Conservation (phyloP, 2,113 vertebrate genomes). For the Tachysurus vachellii region DNA sequence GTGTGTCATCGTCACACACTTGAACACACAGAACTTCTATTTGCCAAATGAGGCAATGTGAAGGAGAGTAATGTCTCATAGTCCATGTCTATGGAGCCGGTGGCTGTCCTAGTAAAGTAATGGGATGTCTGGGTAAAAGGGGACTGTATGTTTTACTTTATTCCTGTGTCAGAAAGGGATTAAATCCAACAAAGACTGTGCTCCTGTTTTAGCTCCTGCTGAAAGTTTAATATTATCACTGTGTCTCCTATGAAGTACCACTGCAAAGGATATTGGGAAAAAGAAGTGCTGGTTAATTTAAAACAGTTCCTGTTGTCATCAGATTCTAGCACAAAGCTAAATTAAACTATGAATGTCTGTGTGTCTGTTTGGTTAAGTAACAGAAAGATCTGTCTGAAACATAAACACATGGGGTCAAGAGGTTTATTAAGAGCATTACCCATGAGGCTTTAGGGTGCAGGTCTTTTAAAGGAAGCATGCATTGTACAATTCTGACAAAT, state of each 20-base stretch:
- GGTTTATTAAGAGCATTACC: not conserved
- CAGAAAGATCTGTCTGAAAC: not conserved
- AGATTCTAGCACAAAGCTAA: not conserved
- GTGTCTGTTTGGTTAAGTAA: not conserved
- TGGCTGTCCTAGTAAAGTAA: not conserved
- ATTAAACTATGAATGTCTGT: not conserved
- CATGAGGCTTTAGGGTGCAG: not conserved
- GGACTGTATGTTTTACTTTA: constrained; percentile 4
- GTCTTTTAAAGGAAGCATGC: not conserved
- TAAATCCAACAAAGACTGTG: not conserved
- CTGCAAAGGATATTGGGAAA: not conserved
- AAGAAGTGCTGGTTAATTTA: not conserved
- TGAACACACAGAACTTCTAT: not conserved
- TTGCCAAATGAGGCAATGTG: constrained; percentile 43
- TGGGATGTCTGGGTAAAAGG: constrained; percentile 1
- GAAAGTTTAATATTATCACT: not conserved
- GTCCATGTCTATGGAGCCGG: not conserved
- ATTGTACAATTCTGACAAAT: not conserved
- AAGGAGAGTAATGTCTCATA: constrained; percentile 18
- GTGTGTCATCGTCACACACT: constrained; percentile 15
- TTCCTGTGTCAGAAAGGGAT: not conserved
- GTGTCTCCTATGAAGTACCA: not conserved
- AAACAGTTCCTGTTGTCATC: not conserved
- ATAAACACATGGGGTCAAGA: not conserved
- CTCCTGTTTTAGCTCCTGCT: not conserved